Base-by-base conservation (phyloP, 1,140 invertebrate species). In the Drosophila bifasciata region DNA sequence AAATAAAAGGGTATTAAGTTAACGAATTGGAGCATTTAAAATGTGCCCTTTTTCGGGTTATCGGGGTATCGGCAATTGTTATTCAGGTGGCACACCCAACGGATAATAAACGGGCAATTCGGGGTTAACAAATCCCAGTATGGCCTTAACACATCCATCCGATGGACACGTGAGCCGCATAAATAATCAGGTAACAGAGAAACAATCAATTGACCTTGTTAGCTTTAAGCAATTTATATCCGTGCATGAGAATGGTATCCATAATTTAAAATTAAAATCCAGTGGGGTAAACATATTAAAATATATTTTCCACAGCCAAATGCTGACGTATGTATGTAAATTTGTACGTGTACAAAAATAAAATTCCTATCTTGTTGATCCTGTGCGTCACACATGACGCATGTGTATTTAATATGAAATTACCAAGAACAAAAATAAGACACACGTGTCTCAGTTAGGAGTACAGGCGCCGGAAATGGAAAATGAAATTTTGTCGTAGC, bases 1-100 rank as follows among this genome's bases (percentile, higher is more conserved):
- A 53, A 73, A 74, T 74, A 74, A 74, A 74, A 64, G 52, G 69
- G 69, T 45, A 74, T 74, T 59, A 74, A 57, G 40, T 57, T 74
- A 69, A 74, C 74, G 70, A 74, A 74, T 74, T 52, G 70, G 60
- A 40, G 70, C 69, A 73, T 74, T 73, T 74, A 63, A 74, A 74
- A 73, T 73, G 73, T 73, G 51, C 63, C 72, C 72, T 63, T 73
- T 56, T 63, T 70, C 21, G 36, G 9, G 50, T n/a, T n/a, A n/a
- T n/a, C n/a, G n/a, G n/a, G n/a, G 13, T n/a, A 19, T 7, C 19
- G 7, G 15, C 36, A 45, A 72, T 72, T 72, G 68, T 11, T 61
- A 72, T 72, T 72, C 69, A 72, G 49, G 32, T 49, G 49, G 68
- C 49, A 55, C 48, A 43, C 58, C 19, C 57, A 43, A 51, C 36